Evolutionary conservation across 2,113 vertebrate genomes (phyloP), one percentile per base, ranked within the genome.

Genomic region (Synchiropus splendidus): DNA sequence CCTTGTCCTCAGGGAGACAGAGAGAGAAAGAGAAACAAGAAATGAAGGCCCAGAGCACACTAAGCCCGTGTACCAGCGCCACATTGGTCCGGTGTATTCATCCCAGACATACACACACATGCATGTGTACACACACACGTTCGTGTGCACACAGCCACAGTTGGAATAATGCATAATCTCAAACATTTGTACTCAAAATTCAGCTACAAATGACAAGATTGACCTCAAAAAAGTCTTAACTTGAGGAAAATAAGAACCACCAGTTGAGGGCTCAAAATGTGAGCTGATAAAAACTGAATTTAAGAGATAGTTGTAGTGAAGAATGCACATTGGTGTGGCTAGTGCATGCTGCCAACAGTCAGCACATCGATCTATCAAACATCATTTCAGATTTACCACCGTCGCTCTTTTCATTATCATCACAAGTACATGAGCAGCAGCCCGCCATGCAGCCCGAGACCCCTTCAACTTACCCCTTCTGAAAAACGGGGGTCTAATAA

Each of bases 401-500:
- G n/a, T n/a, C n/a, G n/a, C n/a, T n/a, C n/a, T n/a, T n/a, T n/a
- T n/a, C n/a, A n/a, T n/a, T n/a, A n/a, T n/a, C n/a, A n/a, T n/a
- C n/a, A n/a, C n/a, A n/a, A n/a, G n/a, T n/a, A n/a, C n/a, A n/a
- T n/a, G n/a, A n/a, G n/a, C 54, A 82, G 58, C 74, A 74, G 66
- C 66, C 60, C 74, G 75, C 75, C 80, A 80, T 80, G 80, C 78
- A 80, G 60, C 75, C 67, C 64, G 17, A 54, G 47, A 35, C 62
- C 39, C 42, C 62, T 61, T 67, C 53, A 55, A 82, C 80, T 82
- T 79, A 82, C 80, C 78, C 78, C 78, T 80, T 50, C 74, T 72
- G 75, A 77, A 74, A 75, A 80, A 77, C 68, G 75, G 75, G 74
- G 72, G 66, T 63, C 74, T 82, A 79, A 82, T 75, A 73, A 79